These are phyloP conservation scores for Leguminivora glycinivorella DNA, from an alignment of 1,140 invertebrate genomes.

Conservation along the genomic window DNA sequence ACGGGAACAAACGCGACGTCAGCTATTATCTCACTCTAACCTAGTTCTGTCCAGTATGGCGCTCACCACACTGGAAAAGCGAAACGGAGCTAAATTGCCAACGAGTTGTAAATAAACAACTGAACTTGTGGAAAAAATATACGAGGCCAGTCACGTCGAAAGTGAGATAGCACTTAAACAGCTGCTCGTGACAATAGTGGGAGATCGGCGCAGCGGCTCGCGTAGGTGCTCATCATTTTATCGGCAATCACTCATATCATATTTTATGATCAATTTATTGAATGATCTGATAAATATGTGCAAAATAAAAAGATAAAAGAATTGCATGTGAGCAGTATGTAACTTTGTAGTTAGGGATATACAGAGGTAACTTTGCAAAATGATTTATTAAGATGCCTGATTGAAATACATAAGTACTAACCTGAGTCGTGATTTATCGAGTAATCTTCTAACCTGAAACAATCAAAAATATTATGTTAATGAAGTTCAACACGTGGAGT, in stretches of 20 bases:
- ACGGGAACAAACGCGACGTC: slow-evolving; percentile 49
- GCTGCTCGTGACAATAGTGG: slow-evolving; percentile 7
- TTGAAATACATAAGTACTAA: no score
- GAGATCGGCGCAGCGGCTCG: neutral
- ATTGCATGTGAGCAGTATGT: no score
- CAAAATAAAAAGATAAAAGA: neutral
- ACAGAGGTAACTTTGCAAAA: no score
- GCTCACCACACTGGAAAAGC: slow-evolving; percentile 37
- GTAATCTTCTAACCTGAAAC: slow-evolving; percentile 31
- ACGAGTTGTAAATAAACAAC: slow-evolving; percentile 38
- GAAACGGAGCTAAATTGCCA: slow-evolving; percentile 50
- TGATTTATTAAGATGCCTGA: no score
- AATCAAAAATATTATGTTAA: slow-evolving; percentile 32
- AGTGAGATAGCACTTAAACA: slow-evolving; percentile 31
- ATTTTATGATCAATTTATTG: neutral
- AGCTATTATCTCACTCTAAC: slow-evolving; percentile 62
- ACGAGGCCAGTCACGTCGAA: slow-evolving; percentile 34
- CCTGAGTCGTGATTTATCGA: neutral
- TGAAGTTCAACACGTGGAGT: neutral
- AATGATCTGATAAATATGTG: neutral
- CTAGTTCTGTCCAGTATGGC: slow-evolving; percentile 50
- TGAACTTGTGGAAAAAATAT: slow-evolving; percentile 30
- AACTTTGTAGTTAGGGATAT: no score
- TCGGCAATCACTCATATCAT: neutral
- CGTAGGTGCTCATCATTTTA: neutral